Evolutionary conservation across 1,140 invertebrate genomes (phyloP).

Genomic region (Pinna nobilis): DNA sequence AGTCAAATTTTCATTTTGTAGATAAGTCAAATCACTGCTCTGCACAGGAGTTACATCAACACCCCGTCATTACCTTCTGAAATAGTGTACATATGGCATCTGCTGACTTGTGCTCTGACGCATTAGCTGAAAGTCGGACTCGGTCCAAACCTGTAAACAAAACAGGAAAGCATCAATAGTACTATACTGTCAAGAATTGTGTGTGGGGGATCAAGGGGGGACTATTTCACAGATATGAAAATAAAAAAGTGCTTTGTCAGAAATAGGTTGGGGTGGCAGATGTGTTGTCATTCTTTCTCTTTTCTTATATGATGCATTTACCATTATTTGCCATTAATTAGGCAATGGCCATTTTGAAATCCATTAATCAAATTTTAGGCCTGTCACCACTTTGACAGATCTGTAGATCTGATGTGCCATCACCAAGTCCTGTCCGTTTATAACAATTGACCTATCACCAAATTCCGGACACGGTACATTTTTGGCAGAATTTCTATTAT

Average conservation of each 20-base stretch:
- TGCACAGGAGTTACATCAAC: too few species aligned
- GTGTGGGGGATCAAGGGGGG: background rate
- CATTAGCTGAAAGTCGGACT: constrained; percentile 82
- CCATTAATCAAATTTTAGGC: too few species aligned
- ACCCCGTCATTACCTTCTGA: constrained; percentile 85
- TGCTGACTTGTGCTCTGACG: constrained; percentile 78
- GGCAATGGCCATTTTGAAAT: too few species aligned
- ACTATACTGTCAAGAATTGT: background rate
- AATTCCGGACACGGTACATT: too few species aligned
- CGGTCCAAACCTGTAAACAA: constrained; percentile 80
- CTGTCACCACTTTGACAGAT: background rate
- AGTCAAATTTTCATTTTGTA: background rate
- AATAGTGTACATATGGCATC: constrained; percentile 93
- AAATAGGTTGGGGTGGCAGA: background rate
- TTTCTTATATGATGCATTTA: too few species aligned
- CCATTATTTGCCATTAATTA: too few species aligned
- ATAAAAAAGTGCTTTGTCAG: background rate
- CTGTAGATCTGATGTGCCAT: background rate
- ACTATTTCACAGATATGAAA: background rate
- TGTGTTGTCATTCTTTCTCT: background rate
- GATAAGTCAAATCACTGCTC: too few species aligned
- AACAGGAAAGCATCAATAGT: constrained; percentile 4
- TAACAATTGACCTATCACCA: too few species aligned
- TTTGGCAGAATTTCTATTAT: too few species aligned
- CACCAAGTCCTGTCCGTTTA: background rate